A percentile compares a stretch with the other conserved stretches of the same genome.
phyloP scores from a whole-genome alignment of 2,888 invertebrate genomes.

The Bursaphelenchus okinawaensis region DNA sequence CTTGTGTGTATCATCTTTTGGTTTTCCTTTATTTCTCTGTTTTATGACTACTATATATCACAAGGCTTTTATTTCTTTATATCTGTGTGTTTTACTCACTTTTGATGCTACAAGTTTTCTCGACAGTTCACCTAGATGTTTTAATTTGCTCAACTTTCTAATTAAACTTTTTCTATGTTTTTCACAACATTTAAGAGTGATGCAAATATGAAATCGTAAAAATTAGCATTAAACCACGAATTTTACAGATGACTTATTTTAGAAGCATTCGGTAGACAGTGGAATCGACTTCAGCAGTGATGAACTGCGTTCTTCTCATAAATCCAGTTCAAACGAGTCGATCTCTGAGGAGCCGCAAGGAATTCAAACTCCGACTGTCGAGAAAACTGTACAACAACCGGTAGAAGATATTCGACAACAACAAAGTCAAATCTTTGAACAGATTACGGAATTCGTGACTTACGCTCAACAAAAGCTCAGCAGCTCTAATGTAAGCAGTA shows the following conservation, averaged over 20 bases:
- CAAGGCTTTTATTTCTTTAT: too few species aligned
- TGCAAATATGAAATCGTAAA: too few species aligned
- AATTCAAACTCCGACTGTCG: background rate
- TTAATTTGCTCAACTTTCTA: too few species aligned
- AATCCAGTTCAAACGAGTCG: slow-evolving; percentile 21
- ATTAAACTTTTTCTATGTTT: too few species aligned
- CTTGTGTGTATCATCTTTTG: too few species aligned
- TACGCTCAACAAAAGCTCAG: slow-evolving; percentile 12
- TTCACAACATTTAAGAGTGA: too few species aligned
- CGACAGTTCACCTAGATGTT: too few species aligned
- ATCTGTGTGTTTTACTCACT: too few species aligned
- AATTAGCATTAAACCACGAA: background rate
- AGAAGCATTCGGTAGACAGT: slow-evolving; percentile 32
- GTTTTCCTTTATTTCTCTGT: too few species aligned
- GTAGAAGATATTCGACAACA: background rate
- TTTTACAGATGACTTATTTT: too few species aligned
- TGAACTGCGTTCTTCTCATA: slow-evolving; percentile 3
- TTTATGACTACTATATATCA: too few species aligned
- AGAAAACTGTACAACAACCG: background rate
- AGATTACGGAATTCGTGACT: slow-evolving; percentile 13
- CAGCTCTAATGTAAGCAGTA: slow-evolving; percentile 11
- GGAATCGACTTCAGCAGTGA: slow-evolving; percentile 21
- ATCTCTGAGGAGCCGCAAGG: slow-evolving; percentile 18
- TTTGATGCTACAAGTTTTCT: too few species aligned
- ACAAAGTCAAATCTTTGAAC: slow-evolving; percentile 4